Evolutionary conservation across 2,888 invertebrate species (phyloP), one percentile per base, ranked within the genome.

Genomic region (Apamea epomidion): DNA sequence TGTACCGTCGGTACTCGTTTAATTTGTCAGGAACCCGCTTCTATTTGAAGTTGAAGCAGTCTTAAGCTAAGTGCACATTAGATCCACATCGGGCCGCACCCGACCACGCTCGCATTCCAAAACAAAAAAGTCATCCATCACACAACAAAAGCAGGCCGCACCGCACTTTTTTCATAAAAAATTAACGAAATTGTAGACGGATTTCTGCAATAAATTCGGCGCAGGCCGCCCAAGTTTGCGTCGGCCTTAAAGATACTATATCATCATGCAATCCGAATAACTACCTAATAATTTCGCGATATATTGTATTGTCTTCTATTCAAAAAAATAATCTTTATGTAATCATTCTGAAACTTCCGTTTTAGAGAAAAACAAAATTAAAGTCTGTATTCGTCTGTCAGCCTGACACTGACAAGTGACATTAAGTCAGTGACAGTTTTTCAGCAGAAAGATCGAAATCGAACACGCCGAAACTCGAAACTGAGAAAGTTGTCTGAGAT

Each of bases 381-480:
- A 16, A n/a, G 10, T 48, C 21, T 51, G 8, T 51, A 51, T 51
- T 21, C 2, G 4, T 7, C 14, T 51, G 32, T 51, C 51, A 77
- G 54, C 45, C 14, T 80, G 74, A 74, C 58, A 70, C 0, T 64
- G 37, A 37, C 32, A 32, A 32, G 2, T 32, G 64, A 64, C 64
- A 32, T 10, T 37, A 65, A 12, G 29, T 12, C 14, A 51, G 0
- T 81, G 74, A 68, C 77, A 85, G 71, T 45, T 64, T 21, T 74
- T 42, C 45, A 54, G n/a, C 29, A 37, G 54, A 69, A 4, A 62
- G 21, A 62, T 42, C 58, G 32, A 42, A 62, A 51, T 48, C 29
- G 74, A 79, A 60, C 85, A 87, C 77, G 82, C 86, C 65, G 76
- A 85, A 72, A 32, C 37, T 64, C 68, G 76, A 85, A 72, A 32